These are phyloP conservation scores for Geococcyx californianus DNA, from an alignment of 2,113 vertebrate genomes.

Conservation along the genomic window DNA sequence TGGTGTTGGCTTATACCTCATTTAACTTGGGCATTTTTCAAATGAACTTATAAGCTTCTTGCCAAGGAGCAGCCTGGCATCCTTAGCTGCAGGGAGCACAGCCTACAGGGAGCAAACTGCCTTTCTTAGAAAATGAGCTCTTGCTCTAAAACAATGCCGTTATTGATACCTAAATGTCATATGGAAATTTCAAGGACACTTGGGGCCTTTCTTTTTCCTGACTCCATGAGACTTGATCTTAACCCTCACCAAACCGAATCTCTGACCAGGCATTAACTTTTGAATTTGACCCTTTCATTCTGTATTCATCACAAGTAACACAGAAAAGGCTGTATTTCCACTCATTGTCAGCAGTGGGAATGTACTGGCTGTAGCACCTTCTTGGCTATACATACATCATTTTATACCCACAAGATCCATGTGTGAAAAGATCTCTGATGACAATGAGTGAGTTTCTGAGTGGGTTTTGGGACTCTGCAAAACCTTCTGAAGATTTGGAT, in stretches of 20 bases:
- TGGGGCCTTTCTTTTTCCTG: conserved; percentile 72
- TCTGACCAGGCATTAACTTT: conserved; percentile 47
- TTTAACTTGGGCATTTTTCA: not conserved
- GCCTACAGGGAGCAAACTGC: conserved; percentile 11
- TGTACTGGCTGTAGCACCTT: not conserved
- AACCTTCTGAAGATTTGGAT: not conserved
- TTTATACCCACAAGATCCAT: not conserved
- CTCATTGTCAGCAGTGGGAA: not conserved
- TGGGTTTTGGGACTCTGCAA: not conserved
- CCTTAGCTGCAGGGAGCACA: not conserved
- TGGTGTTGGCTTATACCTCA: not conserved
- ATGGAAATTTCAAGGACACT: conserved; percentile 76
- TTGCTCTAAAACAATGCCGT: conserved; percentile 56
- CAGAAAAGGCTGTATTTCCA: conserved; percentile 1
- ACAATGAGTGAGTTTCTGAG: not conserved
- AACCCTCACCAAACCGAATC: conserved; percentile 59
- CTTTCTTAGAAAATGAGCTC: conserved; percentile 58
- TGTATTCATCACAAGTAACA: conserved; percentile 18
- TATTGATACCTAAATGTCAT: conserved; percentile 79
- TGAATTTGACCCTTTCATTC: conserved; percentile 36
- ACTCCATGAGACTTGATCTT: conserved; percentile 66
- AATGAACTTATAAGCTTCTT: not conserved
- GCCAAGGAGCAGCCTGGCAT: conserved; percentile 44
- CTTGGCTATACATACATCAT: accelerated
- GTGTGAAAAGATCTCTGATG: not conserved